Percentiles rank a stretch among this genome's conserved stretches.
phyloP scores from a whole-genome alignment of 2,888 invertebrate species.

The Marronus borbonicus region DNA sequence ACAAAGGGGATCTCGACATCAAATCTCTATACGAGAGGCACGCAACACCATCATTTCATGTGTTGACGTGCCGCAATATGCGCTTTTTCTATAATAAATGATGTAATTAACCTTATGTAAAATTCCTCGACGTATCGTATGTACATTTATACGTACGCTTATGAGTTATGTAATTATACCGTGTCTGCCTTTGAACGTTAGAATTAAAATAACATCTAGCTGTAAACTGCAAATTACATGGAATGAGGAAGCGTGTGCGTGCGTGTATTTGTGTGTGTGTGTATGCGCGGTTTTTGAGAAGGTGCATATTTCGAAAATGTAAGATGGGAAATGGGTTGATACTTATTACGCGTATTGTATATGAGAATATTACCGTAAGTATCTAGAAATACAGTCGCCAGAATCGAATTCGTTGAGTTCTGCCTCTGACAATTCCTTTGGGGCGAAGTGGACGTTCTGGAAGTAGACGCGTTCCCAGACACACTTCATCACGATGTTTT shows the following conservation, averaged over 20 bases:
- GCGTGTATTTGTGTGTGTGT: neutral
- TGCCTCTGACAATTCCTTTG: too few relatives aligned
- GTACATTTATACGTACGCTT: neutral
- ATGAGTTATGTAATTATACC: conserved; percentile 19
- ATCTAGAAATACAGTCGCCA: too few relatives aligned
- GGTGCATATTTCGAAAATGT: conserved; percentile 15
- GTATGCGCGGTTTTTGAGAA: conserved; percentile 19
- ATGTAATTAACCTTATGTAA: conserved; percentile 10
- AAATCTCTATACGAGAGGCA: too few relatives aligned
- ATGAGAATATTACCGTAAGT: too few relatives aligned
- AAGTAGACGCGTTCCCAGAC: too few relatives aligned
- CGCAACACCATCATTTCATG: too few relatives aligned
- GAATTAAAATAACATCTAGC: conserved; percentile 29
- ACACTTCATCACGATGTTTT: too few relatives aligned
- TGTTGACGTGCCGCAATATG: too few relatives aligned
- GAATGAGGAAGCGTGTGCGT: conserved; percentile 7
- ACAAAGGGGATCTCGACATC: too few relatives aligned
- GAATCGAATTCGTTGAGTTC: too few relatives aligned
- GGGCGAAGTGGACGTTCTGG: too few relatives aligned
- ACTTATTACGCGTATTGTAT: neutral
- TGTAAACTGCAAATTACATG: conserved; percentile 21
- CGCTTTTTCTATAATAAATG: neutral
- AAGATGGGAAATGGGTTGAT: neutral
- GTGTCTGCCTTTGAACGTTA: conserved; percentile 17
- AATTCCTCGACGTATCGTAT: neutral